phyloP scores from a whole-genome alignment of 1,140 invertebrate species.

The Littorina saxatilis region DNA sequence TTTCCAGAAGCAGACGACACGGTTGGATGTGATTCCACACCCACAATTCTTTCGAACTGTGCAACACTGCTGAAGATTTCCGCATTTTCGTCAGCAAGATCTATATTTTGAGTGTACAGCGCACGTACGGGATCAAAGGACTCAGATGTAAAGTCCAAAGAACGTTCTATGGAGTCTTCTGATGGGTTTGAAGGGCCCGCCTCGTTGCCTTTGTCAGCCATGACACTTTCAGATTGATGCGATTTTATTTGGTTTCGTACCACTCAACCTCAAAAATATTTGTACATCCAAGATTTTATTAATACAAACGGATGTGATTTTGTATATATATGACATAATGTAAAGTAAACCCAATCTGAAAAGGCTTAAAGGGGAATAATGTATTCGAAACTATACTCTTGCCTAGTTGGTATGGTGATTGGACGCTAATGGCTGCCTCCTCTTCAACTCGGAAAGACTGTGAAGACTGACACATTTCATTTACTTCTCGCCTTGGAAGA shows the following conservation, averaged over 20 bases:
- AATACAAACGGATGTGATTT: too few species aligned
- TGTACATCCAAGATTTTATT: too few species aligned
- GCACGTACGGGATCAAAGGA: conserved; percentile 12
- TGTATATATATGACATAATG: too few species aligned
- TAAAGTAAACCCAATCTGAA: too few species aligned
- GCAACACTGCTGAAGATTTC: conserved; percentile 19
- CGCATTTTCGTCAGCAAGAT: background rate
- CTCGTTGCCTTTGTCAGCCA: conserved; percentile 10
- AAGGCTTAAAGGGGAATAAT: too few species aligned
- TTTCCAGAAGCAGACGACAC: too few species aligned
- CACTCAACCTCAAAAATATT: too few species aligned
- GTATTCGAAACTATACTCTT: background rate
- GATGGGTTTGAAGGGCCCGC: background rate
- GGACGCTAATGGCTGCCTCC: background rate
- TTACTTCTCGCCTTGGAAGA: conserved; percentile 36
- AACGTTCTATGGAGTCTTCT: background rate
- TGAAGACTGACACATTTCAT: conserved; percentile 27
- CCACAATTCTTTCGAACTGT: background rate
- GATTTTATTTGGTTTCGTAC: too few species aligned
- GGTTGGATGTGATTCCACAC: too few species aligned
- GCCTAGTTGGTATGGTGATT: conserved; percentile 24
- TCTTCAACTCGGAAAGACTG: background rate
- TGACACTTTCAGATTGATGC: background rate
- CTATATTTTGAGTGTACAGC: conserved; percentile 3
- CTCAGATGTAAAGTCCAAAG: conserved; percentile 3